These are phyloP conservation scores for Aphaenogaster floridana DNA, from an alignment of 1,140 invertebrate species.

Conservation along the genomic window DNA sequence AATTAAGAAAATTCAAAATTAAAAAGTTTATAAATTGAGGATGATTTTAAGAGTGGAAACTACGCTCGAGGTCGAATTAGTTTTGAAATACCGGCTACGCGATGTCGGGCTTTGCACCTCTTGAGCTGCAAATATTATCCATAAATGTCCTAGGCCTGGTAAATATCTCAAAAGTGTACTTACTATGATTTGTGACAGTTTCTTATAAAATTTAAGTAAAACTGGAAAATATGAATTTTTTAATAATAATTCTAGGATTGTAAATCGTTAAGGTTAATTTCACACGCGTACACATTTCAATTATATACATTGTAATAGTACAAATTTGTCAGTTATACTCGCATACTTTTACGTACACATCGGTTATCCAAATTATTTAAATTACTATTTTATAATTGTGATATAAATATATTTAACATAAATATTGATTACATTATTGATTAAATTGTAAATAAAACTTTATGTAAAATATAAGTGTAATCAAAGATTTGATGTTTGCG, in stretches of 20 bases:
- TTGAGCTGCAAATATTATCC: conserved; percentile 23
- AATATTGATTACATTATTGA: neutral
- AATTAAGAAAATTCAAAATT: conserved; percentile 38
- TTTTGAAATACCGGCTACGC: neutral
- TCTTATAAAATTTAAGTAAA: neutral
- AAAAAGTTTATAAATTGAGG: conserved; percentile 5
- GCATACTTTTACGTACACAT: neutral
- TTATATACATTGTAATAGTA: neutral
- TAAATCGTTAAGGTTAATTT: conserved; percentile 18
- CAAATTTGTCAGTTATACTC: neutral
- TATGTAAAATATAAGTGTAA: neutral
- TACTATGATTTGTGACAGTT: neutral
- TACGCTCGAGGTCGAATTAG: neutral
- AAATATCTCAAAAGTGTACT: conserved; percentile 5
- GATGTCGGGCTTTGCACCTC: conserved; percentile 3
- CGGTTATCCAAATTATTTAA: neutral
- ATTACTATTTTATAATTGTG: neutral
- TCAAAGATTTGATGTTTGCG: neutral
- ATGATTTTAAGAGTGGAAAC: conserved; percentile 15
- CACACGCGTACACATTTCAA: neutral
- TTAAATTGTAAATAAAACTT: neutral
- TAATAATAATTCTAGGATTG: neutral
- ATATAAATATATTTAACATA: neutral
- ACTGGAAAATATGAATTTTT: neutral
- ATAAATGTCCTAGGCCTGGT: conserved; percentile 34